Evolutionary conservation across 2,888 invertebrate species (phyloP), one percentile per base, ranked within the genome.

Genomic region (Ochlodes sylvanus): DNA sequence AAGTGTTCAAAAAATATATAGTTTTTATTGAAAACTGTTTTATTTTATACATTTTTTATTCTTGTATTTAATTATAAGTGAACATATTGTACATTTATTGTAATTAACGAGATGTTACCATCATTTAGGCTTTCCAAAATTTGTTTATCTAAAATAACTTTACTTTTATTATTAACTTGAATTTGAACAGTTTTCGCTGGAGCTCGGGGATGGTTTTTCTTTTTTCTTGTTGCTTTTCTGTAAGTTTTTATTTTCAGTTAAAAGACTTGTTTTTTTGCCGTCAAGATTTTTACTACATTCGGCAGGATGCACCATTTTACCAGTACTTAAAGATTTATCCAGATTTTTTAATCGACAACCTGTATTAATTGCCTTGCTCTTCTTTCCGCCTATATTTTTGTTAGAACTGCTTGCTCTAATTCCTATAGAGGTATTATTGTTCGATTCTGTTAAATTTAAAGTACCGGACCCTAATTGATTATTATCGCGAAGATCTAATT

Each of bases 271-370:
- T 10, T 63, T 63, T 56, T 64, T 70, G 19, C 75, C 65, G 10
- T 71, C 67, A n/a, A 69, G 34, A 32, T 64, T 71, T 60, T 72
- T 54, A 32, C 71, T 55, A 64, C 69, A 73, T 19, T 74, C 70
- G 27, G 27, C 41, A 19, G 56, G 66, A 63, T 69, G 56, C 34
- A 15, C 14, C 34, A 52, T 41, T 34, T 61, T 58, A 54, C 69
- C 38, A 1, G 47, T 64, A 57, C 54, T 77, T 75, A 57, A 52
- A 17, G 67, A 61, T 61, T 61, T 67, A 61, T 61, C 21, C 7
- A 54, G 17, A 60, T 10, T 27, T 17, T 66, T 50, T 42, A 57
- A 58, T 27, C 34, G 42, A 21, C 60, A 60, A 19, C n/a, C n/a
- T 44, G 60, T 60, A 60, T 66, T 66, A 42, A 61, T 47, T 7